Conservation (phyloP, 2,797 vertebrate genomes). For the Meda fulgida region DNA sequence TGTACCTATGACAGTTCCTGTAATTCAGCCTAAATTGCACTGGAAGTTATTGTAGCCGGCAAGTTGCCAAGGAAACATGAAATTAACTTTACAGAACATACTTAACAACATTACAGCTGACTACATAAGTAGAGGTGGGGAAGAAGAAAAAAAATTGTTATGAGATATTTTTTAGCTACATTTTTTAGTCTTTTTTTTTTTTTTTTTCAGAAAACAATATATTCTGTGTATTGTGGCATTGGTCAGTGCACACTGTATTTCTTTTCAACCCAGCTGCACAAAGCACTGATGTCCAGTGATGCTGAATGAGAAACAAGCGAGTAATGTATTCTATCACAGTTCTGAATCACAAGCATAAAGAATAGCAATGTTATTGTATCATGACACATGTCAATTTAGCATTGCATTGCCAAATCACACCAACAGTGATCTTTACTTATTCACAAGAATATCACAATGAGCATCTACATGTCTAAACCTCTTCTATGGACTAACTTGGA, state of each 20-base stretch:
- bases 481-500: background rate
- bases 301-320: background rate
- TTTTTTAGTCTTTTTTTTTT: background rate
- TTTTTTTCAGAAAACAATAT: background rate
- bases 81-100: background rate
- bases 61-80: slow-evolving; percentile 47
- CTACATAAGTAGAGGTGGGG: background rate
- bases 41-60: slow-evolving; percentile 46
- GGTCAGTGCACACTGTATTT: background rate
- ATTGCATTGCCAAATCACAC: background rate
- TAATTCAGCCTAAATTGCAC: slow-evolving; percentile 64
- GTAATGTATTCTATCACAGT: background rate
- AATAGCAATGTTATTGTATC: background rate
- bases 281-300: background rate
- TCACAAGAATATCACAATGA: slow-evolving; percentile 4
- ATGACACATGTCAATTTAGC: background rate
- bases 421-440: slow-evolving; percentile 11
- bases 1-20: slow-evolving; percentile 44
- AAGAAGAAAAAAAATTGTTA: background rate
- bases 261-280: background rate
- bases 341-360: background rate
- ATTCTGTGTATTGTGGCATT: background rate
- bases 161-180: background rate
- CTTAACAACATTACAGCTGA: background rate
- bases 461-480: slow-evolving; percentile 1